Evolutionary conservation across 2,797 vertebrate species (phyloP).

Genomic region (Psittacula echo): DNA sequence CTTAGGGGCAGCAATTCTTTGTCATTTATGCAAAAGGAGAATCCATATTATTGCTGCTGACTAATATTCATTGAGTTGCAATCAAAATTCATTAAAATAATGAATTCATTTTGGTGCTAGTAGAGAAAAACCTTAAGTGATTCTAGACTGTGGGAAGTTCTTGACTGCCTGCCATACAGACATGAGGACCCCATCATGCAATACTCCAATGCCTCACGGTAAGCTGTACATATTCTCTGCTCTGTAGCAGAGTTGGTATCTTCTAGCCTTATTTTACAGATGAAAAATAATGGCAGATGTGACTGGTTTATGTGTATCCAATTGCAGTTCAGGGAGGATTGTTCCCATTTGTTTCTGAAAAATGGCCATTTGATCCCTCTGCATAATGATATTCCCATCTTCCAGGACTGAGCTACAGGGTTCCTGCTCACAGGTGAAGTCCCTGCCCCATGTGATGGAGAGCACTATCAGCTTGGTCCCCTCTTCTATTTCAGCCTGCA

Average conservation of each 20-base stretch:
- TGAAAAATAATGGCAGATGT: not conserved
- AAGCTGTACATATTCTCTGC: not conserved
- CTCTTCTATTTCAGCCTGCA: not conserved
- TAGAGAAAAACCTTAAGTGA: not conserved
- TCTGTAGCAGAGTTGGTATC: not conserved
- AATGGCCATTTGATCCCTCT: not conserved
- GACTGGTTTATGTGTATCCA: not conserved
- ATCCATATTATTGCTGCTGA: not conserved
- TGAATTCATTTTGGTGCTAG: not conserved
- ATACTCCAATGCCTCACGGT: not conserved
- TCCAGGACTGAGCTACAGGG: not conserved
- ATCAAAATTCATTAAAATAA: not conserved
- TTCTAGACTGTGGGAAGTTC: not conserved
- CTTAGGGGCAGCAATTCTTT: not conserved
- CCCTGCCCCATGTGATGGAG: too few relatives aligned
- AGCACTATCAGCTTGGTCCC: accelerated
- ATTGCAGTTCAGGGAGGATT: not conserved
- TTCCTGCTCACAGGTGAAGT: not conserved
- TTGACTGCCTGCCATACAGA: not conserved
- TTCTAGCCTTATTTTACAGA: not conserved
- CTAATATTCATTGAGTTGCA: not conserved
- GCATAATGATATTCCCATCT: not conserved
- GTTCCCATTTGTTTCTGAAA: not conserved
- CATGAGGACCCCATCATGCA: not conserved
- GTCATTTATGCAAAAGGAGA: not conserved